Evolutionary conservation across 2,888 invertebrate species (phyloP).

Genomic region (Galeopsomyia nigrocyanea): DNA sequence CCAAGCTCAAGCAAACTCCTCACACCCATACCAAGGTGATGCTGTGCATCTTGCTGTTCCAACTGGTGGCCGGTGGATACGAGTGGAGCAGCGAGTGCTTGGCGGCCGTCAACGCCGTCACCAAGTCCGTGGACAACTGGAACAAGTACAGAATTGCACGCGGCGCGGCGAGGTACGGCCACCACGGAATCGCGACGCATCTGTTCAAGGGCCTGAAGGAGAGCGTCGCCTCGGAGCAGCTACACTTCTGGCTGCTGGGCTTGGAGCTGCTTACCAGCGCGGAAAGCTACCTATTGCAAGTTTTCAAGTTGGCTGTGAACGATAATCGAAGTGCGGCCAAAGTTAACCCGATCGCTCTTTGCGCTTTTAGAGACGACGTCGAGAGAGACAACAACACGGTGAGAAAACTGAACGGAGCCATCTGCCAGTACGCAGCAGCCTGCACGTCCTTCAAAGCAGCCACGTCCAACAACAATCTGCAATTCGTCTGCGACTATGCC

Average conservation of each 20-base stretch:
- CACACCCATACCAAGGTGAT: conserved; percentile 71
- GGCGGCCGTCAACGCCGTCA: conserved; percentile 73
- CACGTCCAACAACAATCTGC: conserved; percentile 75
- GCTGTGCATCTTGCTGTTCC: conserved; percentile 86
- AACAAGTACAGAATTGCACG: conserved; percentile 89
- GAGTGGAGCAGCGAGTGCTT: conserved; percentile 76
- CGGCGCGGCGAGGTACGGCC: conserved; percentile 88
- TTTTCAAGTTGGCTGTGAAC: conserved; percentile 46
- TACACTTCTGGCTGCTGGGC: conserved; percentile 89
- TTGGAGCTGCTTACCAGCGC: conserved; percentile 83
- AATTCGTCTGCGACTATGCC: conserved; percentile 84
- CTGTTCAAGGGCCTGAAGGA: conserved; percentile 77
- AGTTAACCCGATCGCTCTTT: neutral
- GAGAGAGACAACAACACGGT: conserved; percentile 55
- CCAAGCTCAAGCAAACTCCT: conserved; percentile 67
- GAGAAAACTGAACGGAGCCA: conserved; percentile 63
- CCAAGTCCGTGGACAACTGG: conserved; percentile 79
- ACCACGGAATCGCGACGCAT: conserved; percentile 79
- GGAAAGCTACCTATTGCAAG: conserved; percentile 76
- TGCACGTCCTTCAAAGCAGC: conserved; percentile 74
- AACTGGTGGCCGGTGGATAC: conserved; percentile 81
- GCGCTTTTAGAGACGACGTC: conserved; percentile 26
- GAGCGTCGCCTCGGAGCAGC: conserved; percentile 86
- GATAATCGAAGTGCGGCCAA: too few species aligned
- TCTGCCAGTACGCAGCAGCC: conserved; percentile 64